A percentile compares a stretch with the other conserved stretches of the same genome.
phyloP scores from a whole-genome alignment of 2,797 vertebrate species.

The Chelon auratus region DNA sequence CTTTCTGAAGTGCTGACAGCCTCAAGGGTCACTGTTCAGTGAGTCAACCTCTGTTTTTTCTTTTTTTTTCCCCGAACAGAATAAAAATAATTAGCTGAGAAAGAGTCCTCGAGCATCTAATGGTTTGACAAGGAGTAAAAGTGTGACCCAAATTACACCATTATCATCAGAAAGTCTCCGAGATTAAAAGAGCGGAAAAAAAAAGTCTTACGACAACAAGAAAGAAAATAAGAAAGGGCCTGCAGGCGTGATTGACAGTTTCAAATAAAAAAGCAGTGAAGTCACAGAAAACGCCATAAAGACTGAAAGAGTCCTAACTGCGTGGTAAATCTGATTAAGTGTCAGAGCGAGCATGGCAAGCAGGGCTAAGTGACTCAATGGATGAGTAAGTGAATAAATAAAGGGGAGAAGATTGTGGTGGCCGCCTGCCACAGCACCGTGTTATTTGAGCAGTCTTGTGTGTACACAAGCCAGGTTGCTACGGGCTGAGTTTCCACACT shows the following conservation, averaged over 20 bases:
- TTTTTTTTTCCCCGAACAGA: conserved; percentile 28
- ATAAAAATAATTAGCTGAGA: conserved; percentile 27
- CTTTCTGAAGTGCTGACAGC: conserved; percentile 20
- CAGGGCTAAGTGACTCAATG: conserved; percentile 74
- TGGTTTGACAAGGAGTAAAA: conserved; percentile 39
- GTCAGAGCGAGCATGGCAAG: conserved; percentile 64
- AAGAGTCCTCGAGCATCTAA: conserved; percentile 34
- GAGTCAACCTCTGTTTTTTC: conserved; percentile 29
- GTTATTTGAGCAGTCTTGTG: conserved; percentile 70
- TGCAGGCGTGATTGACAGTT: conserved; percentile 48
- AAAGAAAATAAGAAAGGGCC: conserved; percentile 1
- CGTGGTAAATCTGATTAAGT: conserved; percentile 74
- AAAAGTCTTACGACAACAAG: conserved; percentile 1
- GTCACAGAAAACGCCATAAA: conserved; percentile 59
- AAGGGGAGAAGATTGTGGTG: conserved; percentile 72
- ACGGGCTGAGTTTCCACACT: conserved; percentile 70
- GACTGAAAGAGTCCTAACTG: conserved; percentile 60
- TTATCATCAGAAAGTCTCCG: conserved; percentile 22
- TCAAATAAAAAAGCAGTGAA: conserved; percentile 53
- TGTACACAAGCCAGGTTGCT: conserved; percentile 75
- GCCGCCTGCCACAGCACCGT: conserved; percentile 69
- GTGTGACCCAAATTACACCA: conserved; percentile 35
- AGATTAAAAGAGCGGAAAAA: conserved; percentile 8
- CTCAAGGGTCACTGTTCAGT: conserved; percentile 24
- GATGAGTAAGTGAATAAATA: conserved; percentile 79